These are phyloP conservation scores for Antedon mediterranea DNA, from an alignment of 53 echinoderm and acorn worm genomes.

Conservation along the genomic window DNA sequence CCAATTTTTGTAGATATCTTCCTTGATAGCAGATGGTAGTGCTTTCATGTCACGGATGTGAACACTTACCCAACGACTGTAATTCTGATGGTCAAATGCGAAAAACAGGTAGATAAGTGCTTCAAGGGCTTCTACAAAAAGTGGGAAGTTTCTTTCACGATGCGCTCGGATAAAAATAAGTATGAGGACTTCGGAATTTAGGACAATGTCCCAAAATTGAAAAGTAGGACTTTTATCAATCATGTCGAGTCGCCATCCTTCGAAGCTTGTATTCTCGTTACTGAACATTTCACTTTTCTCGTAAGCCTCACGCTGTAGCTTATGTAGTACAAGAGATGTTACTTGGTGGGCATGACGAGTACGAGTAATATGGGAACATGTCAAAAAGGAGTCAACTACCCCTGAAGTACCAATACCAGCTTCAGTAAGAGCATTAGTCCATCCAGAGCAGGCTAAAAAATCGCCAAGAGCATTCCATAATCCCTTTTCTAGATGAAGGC, in stretches of 20 bases:
- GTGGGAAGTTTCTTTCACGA: too few relatives aligned
- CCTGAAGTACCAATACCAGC: slow-evolving; percentile 14
- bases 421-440: slow-evolving; percentile 4
- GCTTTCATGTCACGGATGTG: too few relatives aligned
- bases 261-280: background rate
- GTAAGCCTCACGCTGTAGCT: too few relatives aligned
- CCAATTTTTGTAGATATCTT: too few relatives aligned
- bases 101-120: too few relatives aligned
- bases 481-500: too few relatives aligned
- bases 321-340: slow-evolving; percentile 10
- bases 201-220: background rate
- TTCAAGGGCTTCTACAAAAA: too few relatives aligned
- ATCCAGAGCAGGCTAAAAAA: too few relatives aligned
- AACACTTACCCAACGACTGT: too few relatives aligned
- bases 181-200: background rate
- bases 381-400: slow-evolving; percentile 4
- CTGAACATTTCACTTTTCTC: too few relatives aligned
- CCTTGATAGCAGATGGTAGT: too few relatives aligned
- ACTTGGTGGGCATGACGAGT: slow-evolving; percentile 14
- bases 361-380: slow-evolving; percentile 11
- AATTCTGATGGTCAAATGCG: too few relatives aligned
- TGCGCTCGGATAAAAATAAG: background rate
- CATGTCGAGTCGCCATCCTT: slow-evolving; percentile 1
- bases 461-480: background rate
- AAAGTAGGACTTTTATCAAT: slow-evolving; percentile 6